These are phyloP conservation scores for Sebastes trivittatus DNA, from an alignment of 2,797 vertebrate genomes.

Conservation along the genomic window DNA sequence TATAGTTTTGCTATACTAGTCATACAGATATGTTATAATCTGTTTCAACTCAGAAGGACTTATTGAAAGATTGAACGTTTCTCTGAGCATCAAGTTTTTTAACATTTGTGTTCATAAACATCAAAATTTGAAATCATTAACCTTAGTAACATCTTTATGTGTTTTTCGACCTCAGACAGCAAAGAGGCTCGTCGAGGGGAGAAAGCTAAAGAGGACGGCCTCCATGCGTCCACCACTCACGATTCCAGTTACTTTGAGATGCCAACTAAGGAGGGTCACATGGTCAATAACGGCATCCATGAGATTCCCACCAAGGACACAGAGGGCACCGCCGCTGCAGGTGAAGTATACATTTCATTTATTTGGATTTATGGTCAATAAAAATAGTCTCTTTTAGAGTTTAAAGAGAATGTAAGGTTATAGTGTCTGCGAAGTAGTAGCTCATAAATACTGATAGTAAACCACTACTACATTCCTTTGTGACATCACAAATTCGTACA, in stretches of 20 bases:
- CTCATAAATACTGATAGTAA: neutral
- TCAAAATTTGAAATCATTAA: neutral
- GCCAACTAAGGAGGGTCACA: slow-evolving; percentile 92
- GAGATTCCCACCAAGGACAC: slow-evolving; percentile 97
- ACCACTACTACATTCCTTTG: neutral
- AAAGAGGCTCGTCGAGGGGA: slow-evolving; percentile 86
- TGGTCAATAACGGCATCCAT: slow-evolving; percentile 88
- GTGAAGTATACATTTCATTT: slow-evolving; percentile 14
- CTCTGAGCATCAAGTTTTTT: neutral
- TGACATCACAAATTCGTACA: neutral
- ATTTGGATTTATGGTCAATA: neutral
- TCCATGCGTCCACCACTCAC: slow-evolving; percentile 82
- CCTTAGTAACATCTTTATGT: neutral
- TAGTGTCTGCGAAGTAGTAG: neutral
- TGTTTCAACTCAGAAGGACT: neutral
- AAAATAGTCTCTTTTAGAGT: neutral
- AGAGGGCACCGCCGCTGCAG: slow-evolving; percentile 75
- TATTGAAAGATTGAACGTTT: neutral
- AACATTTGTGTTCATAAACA: neutral
- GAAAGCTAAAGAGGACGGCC: slow-evolving; percentile 86
- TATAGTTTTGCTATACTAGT: neutral
- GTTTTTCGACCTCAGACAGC: slow-evolving; percentile 71
- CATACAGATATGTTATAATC: neutral
- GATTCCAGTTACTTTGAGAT: slow-evolving; percentile 96
- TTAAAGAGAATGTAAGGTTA: neutral